These are phyloP conservation scores for Lucilia cuprina DNA, from an alignment of 1,140 invertebrate species.

Conservation along the genomic window DNA sequence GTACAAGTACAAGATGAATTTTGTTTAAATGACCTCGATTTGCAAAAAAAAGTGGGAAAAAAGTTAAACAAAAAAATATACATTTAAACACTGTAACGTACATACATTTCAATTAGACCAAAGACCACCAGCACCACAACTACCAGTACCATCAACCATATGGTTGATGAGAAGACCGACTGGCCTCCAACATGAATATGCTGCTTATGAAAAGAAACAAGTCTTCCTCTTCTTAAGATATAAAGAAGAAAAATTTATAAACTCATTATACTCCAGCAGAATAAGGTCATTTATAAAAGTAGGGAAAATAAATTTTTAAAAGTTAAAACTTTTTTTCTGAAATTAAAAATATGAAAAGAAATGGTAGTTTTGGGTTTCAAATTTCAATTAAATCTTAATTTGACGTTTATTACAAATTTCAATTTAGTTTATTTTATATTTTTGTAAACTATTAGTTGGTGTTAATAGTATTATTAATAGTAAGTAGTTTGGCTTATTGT, in stretches of 20 bases:
- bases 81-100: no score
- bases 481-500: neutral
- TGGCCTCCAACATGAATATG: no score
- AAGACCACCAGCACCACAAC: neutral
- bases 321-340: neutral
- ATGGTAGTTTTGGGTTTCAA: neutral
- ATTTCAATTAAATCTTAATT: neutral
- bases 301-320: neutral
- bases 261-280: neutral
- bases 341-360: neutral
- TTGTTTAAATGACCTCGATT: neutral
- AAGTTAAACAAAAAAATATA: no score
- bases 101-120: neutral
- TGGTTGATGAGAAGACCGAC: no score
- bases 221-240: no score
- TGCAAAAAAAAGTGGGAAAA: neutral
- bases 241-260: neutral
- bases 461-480: neutral
- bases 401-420: neutral
- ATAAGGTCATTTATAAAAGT: neutral
- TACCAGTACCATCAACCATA: neutral
- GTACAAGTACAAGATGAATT: neutral
- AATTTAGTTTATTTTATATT: neutral
- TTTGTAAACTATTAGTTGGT: neutral
- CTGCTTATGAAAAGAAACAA: no score